These are phyloP conservation scores for Zenarchopterus dispar DNA, from an alignment of 2,797 vertebrate genomes.

Conservation along the genomic window DNA sequence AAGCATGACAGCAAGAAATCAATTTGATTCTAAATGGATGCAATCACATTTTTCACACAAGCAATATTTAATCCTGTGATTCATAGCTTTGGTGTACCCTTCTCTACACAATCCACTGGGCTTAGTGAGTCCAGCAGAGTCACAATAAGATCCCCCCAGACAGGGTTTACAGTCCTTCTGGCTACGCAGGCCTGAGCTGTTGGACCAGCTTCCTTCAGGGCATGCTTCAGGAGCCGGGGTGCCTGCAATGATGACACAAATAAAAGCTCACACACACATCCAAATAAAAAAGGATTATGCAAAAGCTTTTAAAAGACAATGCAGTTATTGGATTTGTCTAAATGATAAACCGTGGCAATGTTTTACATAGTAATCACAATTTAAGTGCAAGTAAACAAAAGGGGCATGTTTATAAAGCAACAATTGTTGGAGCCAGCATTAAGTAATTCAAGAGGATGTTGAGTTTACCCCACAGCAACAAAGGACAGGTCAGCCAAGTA, in stretches of 20 bases:
- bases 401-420: background rate
- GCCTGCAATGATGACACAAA: slow-evolving; percentile 71
- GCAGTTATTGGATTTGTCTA: slow-evolving; percentile 5
- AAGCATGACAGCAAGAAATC: slow-evolving; percentile 3
- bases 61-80: background rate
- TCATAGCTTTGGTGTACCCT: slow-evolving; percentile 74
- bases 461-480: slow-evolving; percentile 30
- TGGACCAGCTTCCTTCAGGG: slow-evolving; percentile 83
- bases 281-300: background rate
- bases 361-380: slow-evolving; percentile 15
- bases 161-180: slow-evolving; percentile 82
- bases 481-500: slow-evolving; percentile 40
- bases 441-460: slow-evolving; percentile 8
- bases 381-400: slow-evolving; percentile 17
- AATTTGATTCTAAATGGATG: background rate
- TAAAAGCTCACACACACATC: slow-evolving; percentile 5
- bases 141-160: slow-evolving; percentile 84
- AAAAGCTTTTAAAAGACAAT: slow-evolving; percentile 1
- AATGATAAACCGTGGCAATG: slow-evolving; percentile 5
- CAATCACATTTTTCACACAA: background rate
- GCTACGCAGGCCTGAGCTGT: slow-evolving; percentile 74
- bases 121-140: slow-evolving; percentile 65
- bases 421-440: background rate
- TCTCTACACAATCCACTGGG: slow-evolving; percentile 83
- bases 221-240: slow-evolving; percentile 78